Conservation (phyloP, 2,888 invertebrate species). For the Aphrophora alni region DNA sequence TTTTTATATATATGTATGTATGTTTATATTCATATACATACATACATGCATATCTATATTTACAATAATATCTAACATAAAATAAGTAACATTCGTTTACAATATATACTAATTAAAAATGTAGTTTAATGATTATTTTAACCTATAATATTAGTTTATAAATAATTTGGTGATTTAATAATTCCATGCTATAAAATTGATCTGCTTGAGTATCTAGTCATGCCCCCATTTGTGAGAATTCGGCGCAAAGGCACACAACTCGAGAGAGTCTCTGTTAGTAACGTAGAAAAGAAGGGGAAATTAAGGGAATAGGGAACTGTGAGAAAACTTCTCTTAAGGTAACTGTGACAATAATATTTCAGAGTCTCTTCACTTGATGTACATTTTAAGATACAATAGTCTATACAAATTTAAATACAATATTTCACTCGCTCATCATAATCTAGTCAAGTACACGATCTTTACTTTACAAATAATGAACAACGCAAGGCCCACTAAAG, state of each 20-base stretch:
- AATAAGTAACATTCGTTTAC: not conserved
- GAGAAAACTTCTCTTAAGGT: conserved; percentile 22
- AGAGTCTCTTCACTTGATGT: conserved; percentile 23
- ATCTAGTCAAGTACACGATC: conserved; percentile 51
- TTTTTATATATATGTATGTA: conserved; percentile 46
- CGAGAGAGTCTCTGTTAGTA: conserved; percentile 9
- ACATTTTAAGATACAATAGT: conserved; percentile 25
- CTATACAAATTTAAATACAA: conserved; percentile 39
- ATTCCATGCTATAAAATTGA: not conserved
- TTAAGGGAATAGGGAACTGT: not conserved
- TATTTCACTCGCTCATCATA: conserved; percentile 37
- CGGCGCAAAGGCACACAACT: not conserved
- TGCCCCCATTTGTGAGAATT: not conserved
- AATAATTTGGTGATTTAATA: not conserved
- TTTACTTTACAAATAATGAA: conserved; percentile 39
- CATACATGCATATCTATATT: conserved; percentile 41
- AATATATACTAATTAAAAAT: not conserved
- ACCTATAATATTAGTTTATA: conserved; percentile 5
- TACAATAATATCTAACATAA: not conserved
- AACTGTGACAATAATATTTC: conserved; percentile 35
- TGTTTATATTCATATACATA: conserved; percentile 44
- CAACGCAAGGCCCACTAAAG: conserved; percentile 24
- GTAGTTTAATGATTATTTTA: not conserved
- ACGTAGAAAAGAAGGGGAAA: not conserved
- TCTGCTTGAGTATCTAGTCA: not conserved